Conservation (phyloP, 2,113 vertebrate species). For the Phyllostomus discolor region DNA sequence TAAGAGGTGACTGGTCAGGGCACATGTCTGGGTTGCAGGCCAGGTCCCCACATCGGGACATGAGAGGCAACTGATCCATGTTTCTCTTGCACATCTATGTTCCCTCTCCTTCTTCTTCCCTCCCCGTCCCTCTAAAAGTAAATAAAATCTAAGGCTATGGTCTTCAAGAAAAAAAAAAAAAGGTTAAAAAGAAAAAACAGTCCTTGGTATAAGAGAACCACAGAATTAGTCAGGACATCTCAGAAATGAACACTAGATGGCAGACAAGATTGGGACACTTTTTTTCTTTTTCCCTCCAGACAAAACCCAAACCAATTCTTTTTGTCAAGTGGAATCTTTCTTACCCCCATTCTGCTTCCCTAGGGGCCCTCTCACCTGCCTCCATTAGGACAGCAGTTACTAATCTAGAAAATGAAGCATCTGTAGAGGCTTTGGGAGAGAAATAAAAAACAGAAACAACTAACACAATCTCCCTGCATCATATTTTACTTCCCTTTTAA, state of each 20-base stretch:
- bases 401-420: neutral
- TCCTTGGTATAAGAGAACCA: neutral
- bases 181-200: neutral
- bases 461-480: neutral
- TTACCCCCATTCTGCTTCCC: neutral
- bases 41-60: neutral
- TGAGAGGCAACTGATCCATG: neutral
- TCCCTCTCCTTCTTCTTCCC: neutral
- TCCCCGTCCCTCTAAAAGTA: no score
- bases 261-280: neutral
- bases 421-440: neutral
- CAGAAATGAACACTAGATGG: constrained; percentile 42
- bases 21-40: neutral
- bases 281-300: neutral
- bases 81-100: neutral
- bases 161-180: neutral
- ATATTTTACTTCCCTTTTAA: neutral
- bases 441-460: neutral
- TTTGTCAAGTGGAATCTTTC: neutral
- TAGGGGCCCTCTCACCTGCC: neutral
- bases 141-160: no score
- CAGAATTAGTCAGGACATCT: neutral
- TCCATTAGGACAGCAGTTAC: neutral
- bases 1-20: neutral
- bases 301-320: neutral